Evolutionary conservation across 2,113 vertebrate genomes (phyloP).

Genomic region (Pelvicachromis taeniatus): DNA sequence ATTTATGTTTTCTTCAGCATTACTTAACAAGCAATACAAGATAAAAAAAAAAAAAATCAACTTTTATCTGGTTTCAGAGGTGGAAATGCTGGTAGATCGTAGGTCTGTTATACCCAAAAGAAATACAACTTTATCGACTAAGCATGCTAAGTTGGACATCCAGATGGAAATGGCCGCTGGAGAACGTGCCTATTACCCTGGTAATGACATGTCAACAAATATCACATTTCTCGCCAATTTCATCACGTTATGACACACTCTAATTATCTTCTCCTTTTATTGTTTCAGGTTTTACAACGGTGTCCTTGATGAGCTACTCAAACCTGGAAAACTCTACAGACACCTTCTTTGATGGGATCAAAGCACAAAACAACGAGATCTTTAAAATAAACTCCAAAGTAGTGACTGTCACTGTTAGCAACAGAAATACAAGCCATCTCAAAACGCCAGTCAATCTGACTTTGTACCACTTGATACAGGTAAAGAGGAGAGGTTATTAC

Average conservation of each 20-base stretch:
- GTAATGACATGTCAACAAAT: background rate
- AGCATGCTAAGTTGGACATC: slow-evolving; percentile 44
- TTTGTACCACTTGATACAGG: slow-evolving; percentile 60
- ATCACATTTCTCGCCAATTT: background rate
- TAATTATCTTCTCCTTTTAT: background rate
- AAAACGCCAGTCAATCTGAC: slow-evolving; percentile 49
- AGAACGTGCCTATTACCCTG: slow-evolving; percentile 44
- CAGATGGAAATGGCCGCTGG: slow-evolving; percentile 65
- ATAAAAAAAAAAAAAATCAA: background rate
- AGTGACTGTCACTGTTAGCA: slow-evolving; percentile 71
- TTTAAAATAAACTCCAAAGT: slow-evolving; percentile 64
- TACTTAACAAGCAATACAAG: background rate
- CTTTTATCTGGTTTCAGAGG: slow-evolving; percentile 53
- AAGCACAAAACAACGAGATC: background rate
- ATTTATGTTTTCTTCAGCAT: background rate
- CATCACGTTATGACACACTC: background rate
- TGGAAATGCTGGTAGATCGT: slow-evolving; percentile 53
- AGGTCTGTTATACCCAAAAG: background rate
- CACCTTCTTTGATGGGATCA: slow-evolving; percentile 19
- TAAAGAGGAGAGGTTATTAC: background rate
- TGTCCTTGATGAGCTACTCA: slow-evolving; percentile 67
- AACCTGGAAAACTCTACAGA: slow-evolving; percentile 45
- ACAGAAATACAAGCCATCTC: slow-evolving; percentile 60
- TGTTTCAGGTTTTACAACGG: slow-evolving; percentile 61
- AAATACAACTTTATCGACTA: slow-evolving; percentile 33